phyloP scores from a whole-genome alignment of 2,797 vertebrate species.

The Rhinella marina region DNA sequence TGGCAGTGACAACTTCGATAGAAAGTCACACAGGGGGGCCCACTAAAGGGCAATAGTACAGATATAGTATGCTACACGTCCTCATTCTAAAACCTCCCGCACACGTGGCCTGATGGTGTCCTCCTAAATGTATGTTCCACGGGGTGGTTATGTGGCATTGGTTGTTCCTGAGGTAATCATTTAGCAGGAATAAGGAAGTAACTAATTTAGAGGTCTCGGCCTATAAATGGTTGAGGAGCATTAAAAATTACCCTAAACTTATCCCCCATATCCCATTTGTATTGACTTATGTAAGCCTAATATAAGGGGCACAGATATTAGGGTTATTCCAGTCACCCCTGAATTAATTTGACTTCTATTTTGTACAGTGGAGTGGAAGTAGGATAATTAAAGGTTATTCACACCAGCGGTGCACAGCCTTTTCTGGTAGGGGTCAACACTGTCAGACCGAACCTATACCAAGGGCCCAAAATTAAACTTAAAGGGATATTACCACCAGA shows the following conservation, averaged over 20 bases:
- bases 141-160: not conserved
- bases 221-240: not conserved
- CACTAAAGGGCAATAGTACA: slow-evolving; percentile 69
- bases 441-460: no score
- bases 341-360: not conserved
- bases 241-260: not conserved
- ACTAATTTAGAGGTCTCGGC: not conserved
- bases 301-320: not conserved
- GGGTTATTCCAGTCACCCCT: not conserved
- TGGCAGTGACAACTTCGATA: slow-evolving; percentile 83
- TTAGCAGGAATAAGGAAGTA: not conserved
- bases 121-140: not conserved
- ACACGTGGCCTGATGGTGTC: not conserved
- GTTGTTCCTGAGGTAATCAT: not conserved
- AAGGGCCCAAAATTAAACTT: no score
- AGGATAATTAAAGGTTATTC: not conserved
- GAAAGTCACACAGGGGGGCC: slow-evolving; percentile 79
- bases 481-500: no score
- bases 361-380: not conserved
- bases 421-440: no score
- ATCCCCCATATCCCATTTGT: not conserved
- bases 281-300: not conserved
- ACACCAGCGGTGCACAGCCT: no score
- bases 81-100: slow-evolving; percentile 35
- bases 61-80: slow-evolving; percentile 63